Base-by-base conservation (phyloP, 2,888 invertebrate species). In the Aspidiotus destructor region DNA sequence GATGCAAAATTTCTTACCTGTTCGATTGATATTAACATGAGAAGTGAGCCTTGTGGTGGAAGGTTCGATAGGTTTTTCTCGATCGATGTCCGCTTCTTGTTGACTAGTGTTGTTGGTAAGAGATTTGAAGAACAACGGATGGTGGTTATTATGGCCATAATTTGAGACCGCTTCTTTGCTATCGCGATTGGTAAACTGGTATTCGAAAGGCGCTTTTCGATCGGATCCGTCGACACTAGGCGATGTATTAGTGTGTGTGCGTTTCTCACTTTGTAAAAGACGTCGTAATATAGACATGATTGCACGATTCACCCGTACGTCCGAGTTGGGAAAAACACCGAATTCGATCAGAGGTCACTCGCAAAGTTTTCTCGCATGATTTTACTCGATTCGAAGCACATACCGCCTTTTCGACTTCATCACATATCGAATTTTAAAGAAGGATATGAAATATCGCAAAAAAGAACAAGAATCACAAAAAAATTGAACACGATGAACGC, bases 31-130 rank as follows among this genome's bases (percentile, higher is more conserved):
- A 16, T 52, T 60, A 9, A 54, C 61, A 13, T 60, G 60, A n/a
- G 68, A 69, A 11, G 92, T 89, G 72, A 92, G 83, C 73, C 83
- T 70, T 72, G 70, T 75, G 73, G 52, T 74, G 74, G 53, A 73
- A 69, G 48, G 73, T 70, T 67, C 74, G 28, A 28, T 28, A 73
- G 58, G 52, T 52, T 15, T 28, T 7, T 60, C 44, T 75, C 7
- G 76, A 73, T 70, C 77, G 78, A 75, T 77, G 80, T 76, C 74
- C n/a, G 58, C 48, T 13, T 41, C 63, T n/a, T 65, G 65, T 41
- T 57, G 54, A 44, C 41, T 55, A 44, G 41, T 64, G 44, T 28
- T 58, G 40, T 40, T 40, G 41, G 57, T 42, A 44, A 63, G 53
- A 8, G 63, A 40, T 41, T 63, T 63, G 48, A 63, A 41, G 52